A percentile compares a stretch with the other conserved stretches of the same genome.
Evolutionary conservation across 2,888 invertebrate species (phyloP).

Genomic region (Heliconius charithonia): DNA sequence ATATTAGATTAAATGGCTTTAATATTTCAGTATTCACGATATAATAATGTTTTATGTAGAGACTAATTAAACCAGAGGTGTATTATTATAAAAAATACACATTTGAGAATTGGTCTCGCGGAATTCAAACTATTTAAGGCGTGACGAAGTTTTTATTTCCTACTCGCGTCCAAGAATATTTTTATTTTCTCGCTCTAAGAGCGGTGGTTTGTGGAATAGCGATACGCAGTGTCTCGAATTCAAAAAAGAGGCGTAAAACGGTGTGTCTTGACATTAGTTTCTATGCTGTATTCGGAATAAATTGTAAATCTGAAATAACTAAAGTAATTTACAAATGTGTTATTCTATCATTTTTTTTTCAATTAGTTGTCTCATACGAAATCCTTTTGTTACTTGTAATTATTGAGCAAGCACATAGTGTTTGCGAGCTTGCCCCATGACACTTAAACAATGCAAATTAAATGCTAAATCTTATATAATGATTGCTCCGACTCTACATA

Average conservation of each 20-base stretch:
- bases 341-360: background rate
- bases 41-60: background rate
- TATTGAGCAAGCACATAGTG: slow-evolving; percentile 5
- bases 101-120: too few species aligned
- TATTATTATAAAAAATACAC: too few species aligned
- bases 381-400: slow-evolving; percentile 15
- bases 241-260: background rate
- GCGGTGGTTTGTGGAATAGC: too few species aligned
- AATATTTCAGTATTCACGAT: too few species aligned
- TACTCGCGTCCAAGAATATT: too few species aligned
- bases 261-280: background rate
- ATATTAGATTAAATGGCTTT: background rate
- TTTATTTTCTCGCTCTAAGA: too few species aligned
- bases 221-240: too few species aligned
- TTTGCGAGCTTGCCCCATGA: slow-evolving; percentile 12
- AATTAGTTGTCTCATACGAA: slow-evolving; percentile 17
- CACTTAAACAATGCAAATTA: slow-evolving; percentile 21
- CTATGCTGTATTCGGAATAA: background rate
- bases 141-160: background rate
- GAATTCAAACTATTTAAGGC: background rate
- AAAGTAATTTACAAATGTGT: background rate
- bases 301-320: background rate
- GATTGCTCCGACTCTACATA: background rate
- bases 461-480: slow-evolving; percentile 21
- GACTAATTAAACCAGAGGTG: background rate